A percentile compares a stretch with the other conserved stretches of the same genome.
Conservation (phyloP, 1,140 invertebrate genomes). For the Diploscapter pachys region DNA sequence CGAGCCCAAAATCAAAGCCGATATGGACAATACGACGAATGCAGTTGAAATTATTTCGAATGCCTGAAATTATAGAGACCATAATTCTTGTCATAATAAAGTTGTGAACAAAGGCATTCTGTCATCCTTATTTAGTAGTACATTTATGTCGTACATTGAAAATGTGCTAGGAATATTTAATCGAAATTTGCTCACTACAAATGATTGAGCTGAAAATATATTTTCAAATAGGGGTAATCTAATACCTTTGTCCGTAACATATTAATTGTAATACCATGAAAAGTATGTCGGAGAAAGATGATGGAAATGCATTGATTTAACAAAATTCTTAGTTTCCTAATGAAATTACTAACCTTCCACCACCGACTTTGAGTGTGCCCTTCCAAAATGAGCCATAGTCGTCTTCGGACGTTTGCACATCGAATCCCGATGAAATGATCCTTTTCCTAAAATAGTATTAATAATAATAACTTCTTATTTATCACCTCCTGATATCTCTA, state of each 20-base stretch:
- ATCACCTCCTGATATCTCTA: too few species aligned
- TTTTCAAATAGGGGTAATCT: not conserved
- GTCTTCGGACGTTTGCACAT: constrained; percentile 52
- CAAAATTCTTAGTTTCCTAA: not conserved
- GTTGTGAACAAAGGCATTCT: not conserved
- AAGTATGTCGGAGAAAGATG: too few species aligned
- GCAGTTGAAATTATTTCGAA: constrained; percentile 58
- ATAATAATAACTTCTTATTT: too few species aligned
- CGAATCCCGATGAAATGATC: constrained; percentile 57
- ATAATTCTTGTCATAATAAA: not conserved
- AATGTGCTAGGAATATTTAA: too few species aligned
- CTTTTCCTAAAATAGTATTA: constrained; percentile 53
- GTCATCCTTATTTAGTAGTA: not conserved
- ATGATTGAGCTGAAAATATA: not conserved
- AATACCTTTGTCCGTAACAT: too few species aligned
- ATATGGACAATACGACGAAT: constrained; percentile 56
- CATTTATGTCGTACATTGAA: too few species aligned
- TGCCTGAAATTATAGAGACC: constrained; percentile 18
- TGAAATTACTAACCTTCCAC: constrained; percentile 48
- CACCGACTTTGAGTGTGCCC: constrained; percentile 55
- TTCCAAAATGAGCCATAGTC: constrained; percentile 54
- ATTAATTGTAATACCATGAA: too few species aligned
- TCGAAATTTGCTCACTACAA: too few species aligned
- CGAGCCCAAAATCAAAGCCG: constrained; percentile 54
- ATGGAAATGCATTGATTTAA: too few species aligned